Conservation (phyloP, 2,113 vertebrate species). For the Acanthochromis polyacanthus region DNA sequence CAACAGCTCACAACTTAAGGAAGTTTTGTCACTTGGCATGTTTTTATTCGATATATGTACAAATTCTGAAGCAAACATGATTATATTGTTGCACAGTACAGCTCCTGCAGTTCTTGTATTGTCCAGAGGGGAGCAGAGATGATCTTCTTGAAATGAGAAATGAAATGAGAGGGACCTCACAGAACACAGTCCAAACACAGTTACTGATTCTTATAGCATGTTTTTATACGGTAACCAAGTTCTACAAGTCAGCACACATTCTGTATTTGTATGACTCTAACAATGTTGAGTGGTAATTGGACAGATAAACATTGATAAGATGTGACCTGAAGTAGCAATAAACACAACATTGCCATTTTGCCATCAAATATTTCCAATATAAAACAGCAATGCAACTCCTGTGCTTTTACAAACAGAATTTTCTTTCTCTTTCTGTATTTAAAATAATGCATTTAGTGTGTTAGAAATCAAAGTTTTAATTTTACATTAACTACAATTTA, state of each 20-base stretch:
- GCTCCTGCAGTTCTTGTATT: constrained; percentile 29
- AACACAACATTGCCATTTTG: background rate
- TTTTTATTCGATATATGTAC: constrained; percentile 30
- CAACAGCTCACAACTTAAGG: background rate
- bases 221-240: background rate
- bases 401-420: no score
- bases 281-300: background rate
- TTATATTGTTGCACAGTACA: background rate
- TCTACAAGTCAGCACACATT: background rate
- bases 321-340: background rate
- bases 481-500: background rate
- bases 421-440: no score
- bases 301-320: background rate
- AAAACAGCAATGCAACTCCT: background rate
- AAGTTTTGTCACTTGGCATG: background rate
- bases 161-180: background rate
- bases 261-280: background rate
- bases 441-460: background rate
- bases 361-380: constrained; percentile 1
- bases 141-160: background rate
- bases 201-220: background rate
- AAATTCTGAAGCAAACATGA: background rate
- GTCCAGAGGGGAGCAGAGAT: constrained; percentile 64
- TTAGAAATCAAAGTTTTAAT: background rate
- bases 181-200: background rate